Conservation (phyloP, 2,797 vertebrate genomes). For the Alca torda region DNA sequence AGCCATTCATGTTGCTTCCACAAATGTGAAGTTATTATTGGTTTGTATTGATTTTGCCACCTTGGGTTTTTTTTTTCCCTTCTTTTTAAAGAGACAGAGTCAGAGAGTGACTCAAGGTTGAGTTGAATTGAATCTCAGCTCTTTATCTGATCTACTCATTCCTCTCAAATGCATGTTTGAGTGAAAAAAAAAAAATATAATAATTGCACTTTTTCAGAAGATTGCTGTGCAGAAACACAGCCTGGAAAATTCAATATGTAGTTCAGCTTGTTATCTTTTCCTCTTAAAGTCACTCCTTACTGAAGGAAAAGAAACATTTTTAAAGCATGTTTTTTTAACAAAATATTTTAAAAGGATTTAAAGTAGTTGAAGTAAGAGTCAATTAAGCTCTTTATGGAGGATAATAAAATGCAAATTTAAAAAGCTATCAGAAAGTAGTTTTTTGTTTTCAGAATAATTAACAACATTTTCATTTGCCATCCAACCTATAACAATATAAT, state of each 20-base stretch:
- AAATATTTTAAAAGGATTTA: constrained; percentile 54
- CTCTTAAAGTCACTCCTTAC: constrained; percentile 56
- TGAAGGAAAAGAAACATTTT: constrained; percentile 14
- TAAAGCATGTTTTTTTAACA: not conserved
- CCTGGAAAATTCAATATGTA: constrained; percentile 79
- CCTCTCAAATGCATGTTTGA: constrained; percentile 82
- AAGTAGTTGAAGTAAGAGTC: constrained; percentile 39
- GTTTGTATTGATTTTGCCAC: constrained; percentile 88
- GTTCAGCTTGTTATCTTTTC: constrained; percentile 59
- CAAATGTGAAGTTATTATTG: constrained; percentile 90
- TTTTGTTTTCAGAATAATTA: constrained; percentile 6
- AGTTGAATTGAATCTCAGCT: constrained; percentile 82
- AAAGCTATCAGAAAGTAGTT: not conserved
- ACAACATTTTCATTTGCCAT: not conserved
- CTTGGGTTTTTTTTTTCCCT: constrained; percentile 45
- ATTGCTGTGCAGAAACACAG: constrained; percentile 78
- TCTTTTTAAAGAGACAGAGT: constrained; percentile 82
- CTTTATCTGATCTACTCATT: constrained; percentile 84
- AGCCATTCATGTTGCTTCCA: constrained; percentile 87
- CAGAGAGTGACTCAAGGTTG: constrained; percentile 82
- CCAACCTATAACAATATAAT: not conserved
- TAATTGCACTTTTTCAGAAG: constrained; percentile 79
- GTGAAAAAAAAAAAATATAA: constrained; percentile 73
- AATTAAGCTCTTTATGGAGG: not conserved
- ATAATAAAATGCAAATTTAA: not conserved